Evolutionary conservation across 2,113 vertebrate species (phyloP), one percentile per base, ranked within the genome.

Genomic region (Plestiodon gilberti): DNA sequence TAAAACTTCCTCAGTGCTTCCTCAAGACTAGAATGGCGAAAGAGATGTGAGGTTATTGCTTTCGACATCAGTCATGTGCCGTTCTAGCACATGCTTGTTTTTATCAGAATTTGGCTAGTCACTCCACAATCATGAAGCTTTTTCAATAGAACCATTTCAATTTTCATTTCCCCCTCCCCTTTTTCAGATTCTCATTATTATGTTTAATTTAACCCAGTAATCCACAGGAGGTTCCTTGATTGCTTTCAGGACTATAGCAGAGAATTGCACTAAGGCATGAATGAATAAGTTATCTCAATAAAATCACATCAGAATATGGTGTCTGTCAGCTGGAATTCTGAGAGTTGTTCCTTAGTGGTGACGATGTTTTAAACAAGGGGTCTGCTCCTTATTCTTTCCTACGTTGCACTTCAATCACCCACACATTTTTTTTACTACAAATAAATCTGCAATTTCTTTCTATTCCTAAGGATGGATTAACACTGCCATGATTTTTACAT

Each of bases 201-300:
- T 91, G 78, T 87, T 85, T 85, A 89, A 88, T 10, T 43, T 61
- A 67, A 25, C 17, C 25, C 33, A 71, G 81, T 81, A 82, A 55
- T 81, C 38, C 78, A 77, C 23, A 70, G 84, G 82, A 55, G 52
- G 2, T 83, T 86, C 25, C 55, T 81, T 82, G 23, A 90, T 79
- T 89, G 25, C 89, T 88, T 91, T 62, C 40, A 90, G 30, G 55
- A 71, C 28, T 35, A 6, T 52, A 84, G 62, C 48, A 70, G 18
- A 89, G 82, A 87, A 89, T 81, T 91, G 38, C 61, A 77, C 90
- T 70, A 62, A 89, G 77, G 82, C n/a, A 43, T 43, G 64, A 52
- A 84, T 81, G 74, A 91, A 92, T 91, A 85, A 89, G 14, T 85
- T 23, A 48, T 73, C 69, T 81, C 83, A 84, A 48, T 67, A 71